Conservation (phyloP, 2,797 vertebrate species). For the Apodemus agrarius region DNA sequence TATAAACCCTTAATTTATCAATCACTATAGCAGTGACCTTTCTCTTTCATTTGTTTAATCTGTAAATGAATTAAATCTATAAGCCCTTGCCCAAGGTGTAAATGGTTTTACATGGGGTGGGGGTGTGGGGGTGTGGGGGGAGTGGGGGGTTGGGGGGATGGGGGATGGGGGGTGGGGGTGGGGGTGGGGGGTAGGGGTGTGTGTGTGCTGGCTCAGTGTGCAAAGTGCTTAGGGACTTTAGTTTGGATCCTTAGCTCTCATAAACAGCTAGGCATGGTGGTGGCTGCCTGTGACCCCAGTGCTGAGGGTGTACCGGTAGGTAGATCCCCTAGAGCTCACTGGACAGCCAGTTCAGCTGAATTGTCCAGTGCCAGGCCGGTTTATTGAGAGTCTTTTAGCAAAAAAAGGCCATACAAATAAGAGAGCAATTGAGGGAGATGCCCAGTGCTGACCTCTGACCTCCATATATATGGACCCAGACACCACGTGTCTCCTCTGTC, state of each 20-base stretch:
- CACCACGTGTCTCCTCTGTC: too few relatives aligned
- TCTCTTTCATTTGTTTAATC: not conserved
- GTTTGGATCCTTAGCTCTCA: not conserved
- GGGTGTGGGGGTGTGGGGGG: too few relatives aligned
- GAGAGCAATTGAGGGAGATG: not conserved
- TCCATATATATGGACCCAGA: not conserved
- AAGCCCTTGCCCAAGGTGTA: not conserved
- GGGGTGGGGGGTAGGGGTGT: too few relatives aligned
- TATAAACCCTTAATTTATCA: constrained; percentile 23
- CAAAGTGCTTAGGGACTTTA: not conserved
- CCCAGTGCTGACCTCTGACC: not conserved
- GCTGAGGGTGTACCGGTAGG: not conserved
- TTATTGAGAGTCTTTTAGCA: not conserved
- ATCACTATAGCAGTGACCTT: not conserved
- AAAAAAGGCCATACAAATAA: not conserved
- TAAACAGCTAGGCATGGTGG: not conserved
- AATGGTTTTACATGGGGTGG: not conserved
- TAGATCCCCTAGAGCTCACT: not conserved
- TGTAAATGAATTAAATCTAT: not conserved
- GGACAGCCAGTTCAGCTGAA: not conserved
- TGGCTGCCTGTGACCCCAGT: not conserved
- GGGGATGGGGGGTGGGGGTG: too few relatives aligned
- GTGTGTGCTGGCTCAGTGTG: not conserved
- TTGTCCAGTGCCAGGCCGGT: not conserved
- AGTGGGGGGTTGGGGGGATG: too few relatives aligned